These are phyloP conservation scores for Drosophila pachea DNA, from an alignment of 1,140 invertebrate species.

Conservation along the genomic window DNA sequence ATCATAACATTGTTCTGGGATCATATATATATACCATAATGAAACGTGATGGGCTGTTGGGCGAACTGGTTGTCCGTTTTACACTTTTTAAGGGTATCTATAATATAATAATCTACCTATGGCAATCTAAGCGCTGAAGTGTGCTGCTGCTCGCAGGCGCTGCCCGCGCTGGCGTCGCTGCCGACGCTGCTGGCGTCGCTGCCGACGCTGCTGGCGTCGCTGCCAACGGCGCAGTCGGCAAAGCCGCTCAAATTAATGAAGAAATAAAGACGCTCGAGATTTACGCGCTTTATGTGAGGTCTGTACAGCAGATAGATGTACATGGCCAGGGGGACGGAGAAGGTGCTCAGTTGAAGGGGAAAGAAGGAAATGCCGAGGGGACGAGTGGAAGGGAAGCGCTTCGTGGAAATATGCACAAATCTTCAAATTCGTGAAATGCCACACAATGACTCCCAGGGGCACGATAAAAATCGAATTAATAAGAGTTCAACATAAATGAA, in stretches of 20 bases:
- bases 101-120: slow-evolving; percentile 61
- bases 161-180: slow-evolving; percentile 19
- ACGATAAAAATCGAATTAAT: slow-evolving; percentile 79
- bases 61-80: neutral
- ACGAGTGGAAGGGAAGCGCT: slow-evolving; percentile 1
- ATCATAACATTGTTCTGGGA: no score
- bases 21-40: no score
- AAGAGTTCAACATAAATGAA: slow-evolving; percentile 73
- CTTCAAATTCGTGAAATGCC: slow-evolving; percentile 74
- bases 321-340: neutral
- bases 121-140: slow-evolving; percentile 62
- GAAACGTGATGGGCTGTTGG: neutral
- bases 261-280: slow-evolving; percentile 77
- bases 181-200: slow-evolving; percentile 16
- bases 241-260: slow-evolving; percentile 76
- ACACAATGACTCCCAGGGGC: slow-evolving; percentile 76
- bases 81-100: slow-evolving; percentile 18
- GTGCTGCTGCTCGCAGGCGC: slow-evolving; percentile 29
- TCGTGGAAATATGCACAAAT: slow-evolving; percentile 63
- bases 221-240: slow-evolving; percentile 24
- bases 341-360: neutral
- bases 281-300: slow-evolving; percentile 69
- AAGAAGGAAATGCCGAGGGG: neutral
- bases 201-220: slow-evolving; percentile 22
- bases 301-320: slow-evolving; percentile 3